Base-by-base conservation (phyloP, 2,113 vertebrate genomes). In the Platichthys stellatus region DNA sequence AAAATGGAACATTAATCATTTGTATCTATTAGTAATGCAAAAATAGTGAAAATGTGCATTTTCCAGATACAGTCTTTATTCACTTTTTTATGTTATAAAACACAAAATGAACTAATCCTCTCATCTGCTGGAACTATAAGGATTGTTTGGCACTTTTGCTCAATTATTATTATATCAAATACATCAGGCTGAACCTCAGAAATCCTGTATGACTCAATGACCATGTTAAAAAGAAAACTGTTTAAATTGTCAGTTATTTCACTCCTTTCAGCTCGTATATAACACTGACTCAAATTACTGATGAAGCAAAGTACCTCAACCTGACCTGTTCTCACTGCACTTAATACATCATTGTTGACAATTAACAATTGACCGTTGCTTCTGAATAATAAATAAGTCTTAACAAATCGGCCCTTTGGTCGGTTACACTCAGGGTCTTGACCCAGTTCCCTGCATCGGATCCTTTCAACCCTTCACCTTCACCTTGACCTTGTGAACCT, bases 371-470 rank as follows among this genome's bases (percentile, higher is more conserved):
- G 60, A 11, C 38, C 63, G 31, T 18, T 45, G 51, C 18, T 15
- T 65, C 20, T 85, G 31, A 88, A 80, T 80, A 61, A 68, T 74
- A 40, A 31, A 84, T 82, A 23, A 28, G 7, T 45, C 54, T 70
- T 26, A 45, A 74, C 61, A 43, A 62, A 74, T 54, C 26, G 15
- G 40, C 40, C 45, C 18, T 66, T 67, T 38, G 38, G 51, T 3
- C 40, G 11, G 40, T 43, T 18, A 31, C 21, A 8, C 11, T 58
- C 31, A 4, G 17, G 57, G 63, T 74, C 62, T 14, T 59, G 72
- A 85, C 61, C 67, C 43, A 65, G 40, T 82, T 88, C 82, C 81
- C 21, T n/a, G 28, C 10, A 38, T 51, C 38, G 10, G 18, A 61
- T 15, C 24, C 72, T 35, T 81, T 70, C 54, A 68, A 77, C 73